Conservation (phyloP, 2,797 vertebrate species). For the Lepus townsendii region DNA sequence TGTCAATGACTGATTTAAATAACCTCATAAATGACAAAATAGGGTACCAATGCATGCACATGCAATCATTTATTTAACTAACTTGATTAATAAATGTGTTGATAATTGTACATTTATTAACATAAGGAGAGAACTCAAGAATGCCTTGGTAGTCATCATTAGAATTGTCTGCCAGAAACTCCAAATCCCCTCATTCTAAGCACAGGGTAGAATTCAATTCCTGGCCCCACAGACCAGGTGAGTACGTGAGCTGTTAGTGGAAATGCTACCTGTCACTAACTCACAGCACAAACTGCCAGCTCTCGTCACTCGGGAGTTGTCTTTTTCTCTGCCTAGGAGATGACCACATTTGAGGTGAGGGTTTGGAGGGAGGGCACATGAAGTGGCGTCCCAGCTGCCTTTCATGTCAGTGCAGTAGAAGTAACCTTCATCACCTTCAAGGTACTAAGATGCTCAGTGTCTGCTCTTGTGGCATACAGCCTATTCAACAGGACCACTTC, state of each 20-base stretch:
- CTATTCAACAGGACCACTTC: not conserved
- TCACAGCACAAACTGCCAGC: too few species aligned
- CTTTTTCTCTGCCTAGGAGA: not conserved
- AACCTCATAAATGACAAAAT: not conserved
- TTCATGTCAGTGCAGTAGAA: accelerated
- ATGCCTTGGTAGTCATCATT: accelerated
- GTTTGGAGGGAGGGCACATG: not conserved
- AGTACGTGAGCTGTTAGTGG: not conserved
- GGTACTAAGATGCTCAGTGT: not conserved
- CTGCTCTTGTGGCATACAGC: not conserved
- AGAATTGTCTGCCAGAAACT: not conserved
- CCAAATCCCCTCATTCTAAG: not conserved
- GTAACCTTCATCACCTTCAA: not conserved
- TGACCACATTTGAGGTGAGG: not conserved
- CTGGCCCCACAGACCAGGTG: too few species aligned
- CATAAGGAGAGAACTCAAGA: not conserved
- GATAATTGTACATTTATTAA: not conserved
- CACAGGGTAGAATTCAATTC: not conserved
- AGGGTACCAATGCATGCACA: accelerated
- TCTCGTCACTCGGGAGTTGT: not conserved
- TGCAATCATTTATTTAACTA: not conserved
- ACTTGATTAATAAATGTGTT: accelerated
- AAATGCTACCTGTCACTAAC: not conserved
- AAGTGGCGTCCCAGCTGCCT: not conserved
- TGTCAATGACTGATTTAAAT: not conserved